phyloP scores from a whole-genome alignment of 2,113 vertebrate genomes.

The Martes martes region DNA sequence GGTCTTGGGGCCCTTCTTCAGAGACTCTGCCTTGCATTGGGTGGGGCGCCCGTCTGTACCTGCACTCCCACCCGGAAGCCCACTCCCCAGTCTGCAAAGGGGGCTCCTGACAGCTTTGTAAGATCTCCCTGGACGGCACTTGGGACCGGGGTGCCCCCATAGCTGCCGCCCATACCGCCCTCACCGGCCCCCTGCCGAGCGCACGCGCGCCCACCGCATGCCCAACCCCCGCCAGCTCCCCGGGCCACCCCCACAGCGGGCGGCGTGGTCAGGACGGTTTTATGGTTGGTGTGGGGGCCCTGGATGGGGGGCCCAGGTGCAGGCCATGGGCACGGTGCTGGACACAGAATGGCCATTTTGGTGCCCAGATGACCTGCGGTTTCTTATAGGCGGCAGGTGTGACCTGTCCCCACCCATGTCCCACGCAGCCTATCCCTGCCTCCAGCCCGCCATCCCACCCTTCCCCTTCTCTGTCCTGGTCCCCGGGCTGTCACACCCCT shows the following conservation, averaged over 20 bases:
- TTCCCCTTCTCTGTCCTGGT: background rate
- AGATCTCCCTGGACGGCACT: background rate
- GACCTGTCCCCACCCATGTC: background rate
- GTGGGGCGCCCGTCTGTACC: no score
- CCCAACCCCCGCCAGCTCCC: background rate
- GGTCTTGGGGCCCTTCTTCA: background rate
- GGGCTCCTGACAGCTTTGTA: background rate
- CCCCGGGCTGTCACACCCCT: background rate
- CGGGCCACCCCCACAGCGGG: background rate
- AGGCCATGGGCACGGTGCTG: background rate
- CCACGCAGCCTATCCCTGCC: background rate
- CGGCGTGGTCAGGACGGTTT: background rate
- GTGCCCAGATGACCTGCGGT: background rate
- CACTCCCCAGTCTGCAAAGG: background rate
- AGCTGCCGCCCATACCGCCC: background rate
- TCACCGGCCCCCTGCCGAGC: accelerated
- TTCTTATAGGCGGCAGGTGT: accelerated
- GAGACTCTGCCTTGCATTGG: background rate
- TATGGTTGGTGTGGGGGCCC: background rate
- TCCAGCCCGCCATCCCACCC: background rate
- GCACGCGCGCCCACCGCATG: accelerated
- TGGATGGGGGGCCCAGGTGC: background rate
- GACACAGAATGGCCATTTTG: background rate
- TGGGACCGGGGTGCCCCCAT: accelerated
- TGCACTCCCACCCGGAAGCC: background rate